These are phyloP conservation scores for Taeniopygia guttata DNA, from an alignment of 2,797 vertebrate genomes.

Conservation along the genomic window DNA sequence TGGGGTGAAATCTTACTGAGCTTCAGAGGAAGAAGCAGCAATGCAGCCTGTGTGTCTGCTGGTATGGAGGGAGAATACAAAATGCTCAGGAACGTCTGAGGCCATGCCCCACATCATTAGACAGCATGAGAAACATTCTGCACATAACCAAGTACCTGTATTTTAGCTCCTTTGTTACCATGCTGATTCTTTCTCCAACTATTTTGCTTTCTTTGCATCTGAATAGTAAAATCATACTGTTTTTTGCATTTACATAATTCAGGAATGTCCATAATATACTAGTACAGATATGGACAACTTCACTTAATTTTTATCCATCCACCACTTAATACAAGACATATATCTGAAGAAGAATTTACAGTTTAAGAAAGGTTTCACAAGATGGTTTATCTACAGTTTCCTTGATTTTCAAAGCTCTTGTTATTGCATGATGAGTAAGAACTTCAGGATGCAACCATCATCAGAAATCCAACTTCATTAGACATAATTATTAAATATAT, in stretches of 20 bases:
- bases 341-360: neutral
- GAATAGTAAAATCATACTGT: neutral
- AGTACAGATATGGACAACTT: neutral
- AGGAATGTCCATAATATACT: neutral
- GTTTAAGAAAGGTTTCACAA: neutral
- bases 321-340: neutral
- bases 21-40: neutral
- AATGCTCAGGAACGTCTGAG: neutral
- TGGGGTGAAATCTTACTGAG: neutral
- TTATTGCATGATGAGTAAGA: neutral
- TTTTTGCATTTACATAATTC: neutral
- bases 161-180: neutral
- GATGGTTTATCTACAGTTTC: neutral
- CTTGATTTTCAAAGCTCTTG: neutral
- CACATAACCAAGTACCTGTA: neutral
- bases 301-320: neutral
- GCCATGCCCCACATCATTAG: neutral
- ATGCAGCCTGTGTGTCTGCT: neutral
- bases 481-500: neutral
- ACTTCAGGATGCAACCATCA: neutral
- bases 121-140: neutral
- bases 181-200: neutral
- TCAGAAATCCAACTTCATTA: neutral
- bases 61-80: neutral
- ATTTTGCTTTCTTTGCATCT: neutral